Conservation (phyloP, 2,888 invertebrate species). For the Apamea epomidion region DNA sequence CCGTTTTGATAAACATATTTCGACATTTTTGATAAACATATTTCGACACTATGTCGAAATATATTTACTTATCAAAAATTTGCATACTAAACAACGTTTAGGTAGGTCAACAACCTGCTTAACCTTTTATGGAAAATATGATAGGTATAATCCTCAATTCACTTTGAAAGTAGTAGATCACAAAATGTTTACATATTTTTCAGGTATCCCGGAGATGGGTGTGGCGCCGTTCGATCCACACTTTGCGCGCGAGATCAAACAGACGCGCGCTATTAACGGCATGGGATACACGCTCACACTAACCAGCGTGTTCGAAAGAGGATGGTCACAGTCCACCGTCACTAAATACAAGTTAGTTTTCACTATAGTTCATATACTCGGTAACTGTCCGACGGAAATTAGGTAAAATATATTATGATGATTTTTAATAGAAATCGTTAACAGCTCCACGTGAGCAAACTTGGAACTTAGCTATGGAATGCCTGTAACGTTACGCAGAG, state of each 20-base stretch:
- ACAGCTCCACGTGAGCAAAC: background rate
- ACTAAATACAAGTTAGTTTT: slow-evolving; percentile 92
- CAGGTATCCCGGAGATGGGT: slow-evolving; percentile 93
- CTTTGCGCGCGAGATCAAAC: slow-evolving; percentile 92
- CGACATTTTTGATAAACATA: no score
- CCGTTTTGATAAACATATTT: slow-evolving; percentile 3
- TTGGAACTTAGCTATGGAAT: background rate
- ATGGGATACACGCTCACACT: slow-evolving; percentile 93
- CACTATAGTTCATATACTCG: background rate
- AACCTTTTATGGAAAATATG: slow-evolving; percentile 3
- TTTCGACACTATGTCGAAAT: background rate
- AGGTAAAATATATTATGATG: background rate
- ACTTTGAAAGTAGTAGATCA: background rate
- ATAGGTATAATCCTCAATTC: background rate
- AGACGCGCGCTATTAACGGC: slow-evolving; percentile 91
- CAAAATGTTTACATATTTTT: background rate
- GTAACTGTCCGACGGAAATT: background rate
- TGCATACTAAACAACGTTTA: background rate
- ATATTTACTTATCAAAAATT: slow-evolving; percentile 10
- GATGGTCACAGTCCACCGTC: slow-evolving; percentile 94
- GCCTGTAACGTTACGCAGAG: background rate
- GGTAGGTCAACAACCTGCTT: background rate
- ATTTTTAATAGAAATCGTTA: background rate
- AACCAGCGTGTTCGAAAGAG: slow-evolving; percentile 94
- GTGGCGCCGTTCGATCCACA: slow-evolving; percentile 95